Percentiles rank a stretch among this genome's conserved stretches.
These are phyloP conservation scores for Acrocyrtus sp. DNA, from an alignment of 2,888 invertebrate species.

Conservation along the genomic window DNA sequence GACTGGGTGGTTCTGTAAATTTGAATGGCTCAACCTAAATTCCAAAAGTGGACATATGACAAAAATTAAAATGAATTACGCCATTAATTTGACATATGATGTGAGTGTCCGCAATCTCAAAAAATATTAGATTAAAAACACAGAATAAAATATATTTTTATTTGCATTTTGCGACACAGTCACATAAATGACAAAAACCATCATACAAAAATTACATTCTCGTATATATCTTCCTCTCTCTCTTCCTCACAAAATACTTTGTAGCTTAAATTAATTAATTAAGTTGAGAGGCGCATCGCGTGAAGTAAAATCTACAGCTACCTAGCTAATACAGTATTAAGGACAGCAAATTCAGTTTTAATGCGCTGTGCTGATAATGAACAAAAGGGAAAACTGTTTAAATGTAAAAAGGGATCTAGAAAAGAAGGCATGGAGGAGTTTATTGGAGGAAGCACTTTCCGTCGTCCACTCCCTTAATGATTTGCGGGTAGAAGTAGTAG, in stretches of 20 bases:
- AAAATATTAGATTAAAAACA: too few relatives aligned
- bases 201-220: background rate
- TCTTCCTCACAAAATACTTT: background rate
- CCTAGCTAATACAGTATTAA: background rate
- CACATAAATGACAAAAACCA: background rate
- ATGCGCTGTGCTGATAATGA: background rate
- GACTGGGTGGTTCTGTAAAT: too few relatives aligned
- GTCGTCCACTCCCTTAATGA: slow-evolving; percentile 54
- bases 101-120: too few relatives aligned
- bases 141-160: background rate
- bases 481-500: slow-evolving; percentile 57
- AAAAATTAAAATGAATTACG: background rate
- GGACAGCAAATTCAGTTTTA: background rate
- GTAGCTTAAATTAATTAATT: background rate
- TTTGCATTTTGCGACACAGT: background rate
- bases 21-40: background rate
- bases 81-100: too few relatives aligned
- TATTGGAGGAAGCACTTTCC: slow-evolving; percentile 54
- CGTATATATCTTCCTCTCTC: too few relatives aligned
- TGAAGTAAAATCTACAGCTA: background rate
- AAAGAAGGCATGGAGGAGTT: too few relatives aligned
- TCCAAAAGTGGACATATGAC: background rate
- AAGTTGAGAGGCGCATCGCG: background rate
- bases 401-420: background rate
- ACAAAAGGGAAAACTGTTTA: too few relatives aligned